Evolutionary conservation across 2,888 invertebrate genomes (phyloP).

Genomic region (Dexiosoma caninum): DNA sequence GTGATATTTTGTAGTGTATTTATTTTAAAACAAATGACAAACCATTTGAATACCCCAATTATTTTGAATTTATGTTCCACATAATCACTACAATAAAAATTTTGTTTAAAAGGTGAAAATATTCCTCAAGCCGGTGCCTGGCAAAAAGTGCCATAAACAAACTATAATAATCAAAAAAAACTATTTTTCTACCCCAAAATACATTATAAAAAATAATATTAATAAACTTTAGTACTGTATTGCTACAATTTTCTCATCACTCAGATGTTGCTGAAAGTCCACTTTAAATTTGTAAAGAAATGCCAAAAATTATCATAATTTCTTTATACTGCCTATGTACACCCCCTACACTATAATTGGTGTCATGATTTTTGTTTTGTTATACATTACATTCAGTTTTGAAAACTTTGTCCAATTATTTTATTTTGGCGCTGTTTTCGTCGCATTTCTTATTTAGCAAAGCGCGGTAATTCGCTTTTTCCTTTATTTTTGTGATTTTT

Average conservation of each 20-base stretch:
- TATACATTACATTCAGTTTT: background rate
- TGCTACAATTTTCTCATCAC: background rate
- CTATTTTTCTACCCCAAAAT: too few species aligned
- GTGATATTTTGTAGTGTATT: too few species aligned
- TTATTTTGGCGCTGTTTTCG: background rate
- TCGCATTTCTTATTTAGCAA: conserved; percentile 2
- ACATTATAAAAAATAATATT: too few species aligned
- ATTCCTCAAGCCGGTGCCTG: too few species aligned
- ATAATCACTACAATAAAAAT: too few species aligned
- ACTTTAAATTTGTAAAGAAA: conserved; percentile 9
- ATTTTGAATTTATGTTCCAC: too few species aligned
- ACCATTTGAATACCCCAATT: too few species aligned
- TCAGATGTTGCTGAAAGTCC: background rate
- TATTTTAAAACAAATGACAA: too few species aligned
- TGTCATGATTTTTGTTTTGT: background rate
- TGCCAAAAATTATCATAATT: conserved; percentile 1
- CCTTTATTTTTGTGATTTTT: background rate
- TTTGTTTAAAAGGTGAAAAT: too few species aligned
- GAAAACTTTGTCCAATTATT: background rate
- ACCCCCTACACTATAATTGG: conserved; percentile 2
- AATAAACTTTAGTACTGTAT: too few species aligned
- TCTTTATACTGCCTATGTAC: background rate
- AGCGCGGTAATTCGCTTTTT: background rate
- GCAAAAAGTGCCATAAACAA: too few species aligned
- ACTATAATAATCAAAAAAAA: too few species aligned